Base-by-base conservation (phyloP, 2,888 invertebrate genomes). In the Lysandra coridon region DNA sequence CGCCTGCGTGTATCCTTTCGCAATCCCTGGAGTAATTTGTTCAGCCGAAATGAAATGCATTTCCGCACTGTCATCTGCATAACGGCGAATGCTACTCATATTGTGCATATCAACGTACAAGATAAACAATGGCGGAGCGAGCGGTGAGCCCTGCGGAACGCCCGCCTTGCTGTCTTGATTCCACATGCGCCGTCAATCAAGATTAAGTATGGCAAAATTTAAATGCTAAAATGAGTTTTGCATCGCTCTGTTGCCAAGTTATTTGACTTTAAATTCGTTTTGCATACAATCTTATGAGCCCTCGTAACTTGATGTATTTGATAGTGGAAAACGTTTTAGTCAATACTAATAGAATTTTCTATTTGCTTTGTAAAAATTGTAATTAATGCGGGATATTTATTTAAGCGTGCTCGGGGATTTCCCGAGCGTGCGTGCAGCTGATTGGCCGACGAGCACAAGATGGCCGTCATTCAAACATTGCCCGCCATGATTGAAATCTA, bases 381-480 rank as follows among this genome's bases (percentile, higher is more conserved):
- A 53, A 53, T 57, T 76, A 76, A 53, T 76, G 17, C 30, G 49
- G 53, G 14, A 76, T 57, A 53, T 30, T 76, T 49, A 33, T 76
- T 76, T 76, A 53, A 57, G 76, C 76, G 76, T 44, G 62, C 14
- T 75, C 23, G 30, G 74, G 78, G 33, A 60, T 23, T 62, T 30
- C 60, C 57, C 60, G 40, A 44, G 79, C 79, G 73, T 74, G 40
- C 33, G 40, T 74, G 74, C 74, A 79, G 64, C 78, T 78, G 79
- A 79, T 79, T 80, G 81, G 79, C 80, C 76, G 80, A 23, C 40
- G 69, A 30, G 80, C 78, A 81, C 80, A 81, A 80, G 79, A 80
- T 81, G 80, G 80, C 80, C 76, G 79, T 60, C 79, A 73, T 57
- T 53, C 79, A 81, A 80, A 80, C 80, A 80, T 57, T 78, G 73